phyloP scores from a whole-genome alignment of 2,113 vertebrate genomes.

The Setophaga coronata region DNA sequence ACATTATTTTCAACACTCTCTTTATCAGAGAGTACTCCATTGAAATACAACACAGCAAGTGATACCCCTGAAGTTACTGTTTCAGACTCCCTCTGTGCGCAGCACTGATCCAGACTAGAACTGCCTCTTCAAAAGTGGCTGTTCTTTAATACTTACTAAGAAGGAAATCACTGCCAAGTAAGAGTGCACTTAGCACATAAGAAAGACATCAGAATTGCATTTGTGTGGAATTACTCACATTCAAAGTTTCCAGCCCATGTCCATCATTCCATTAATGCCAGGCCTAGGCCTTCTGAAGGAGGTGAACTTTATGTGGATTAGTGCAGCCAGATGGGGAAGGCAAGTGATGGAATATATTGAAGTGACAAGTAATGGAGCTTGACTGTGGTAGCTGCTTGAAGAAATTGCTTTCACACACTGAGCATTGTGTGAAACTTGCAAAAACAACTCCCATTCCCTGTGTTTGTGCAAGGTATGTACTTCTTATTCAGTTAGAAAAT shows the following conservation, averaged over 20 bases:
- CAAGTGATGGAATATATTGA: background rate
- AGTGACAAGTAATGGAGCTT: background rate
- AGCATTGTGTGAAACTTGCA: background rate
- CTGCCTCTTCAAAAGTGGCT: background rate
- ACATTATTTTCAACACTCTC: background rate
- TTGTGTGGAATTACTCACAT: background rate
- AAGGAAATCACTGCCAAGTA: background rate
- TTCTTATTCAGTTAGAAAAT: background rate
- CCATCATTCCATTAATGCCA: rapidly evolving
- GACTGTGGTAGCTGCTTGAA: background rate
- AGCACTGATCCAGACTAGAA: background rate
- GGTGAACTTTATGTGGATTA: background rate
- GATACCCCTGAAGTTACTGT: background rate
- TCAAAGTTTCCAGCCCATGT: background rate
- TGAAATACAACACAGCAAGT: background rate
- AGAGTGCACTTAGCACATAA: background rate
- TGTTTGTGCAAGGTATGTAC: background rate
- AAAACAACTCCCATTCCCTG: background rate
- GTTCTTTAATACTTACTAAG: background rate
- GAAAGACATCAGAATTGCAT: background rate
- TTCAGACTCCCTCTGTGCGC: background rate
- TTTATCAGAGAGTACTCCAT: background rate
- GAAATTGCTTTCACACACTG: background rate
- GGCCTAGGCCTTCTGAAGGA: background rate
- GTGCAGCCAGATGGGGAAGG: background rate